These are phyloP conservation scores for Catharus ustulatus DNA, from an alignment of 2,797 vertebrate genomes.

Conservation along the genomic window DNA sequence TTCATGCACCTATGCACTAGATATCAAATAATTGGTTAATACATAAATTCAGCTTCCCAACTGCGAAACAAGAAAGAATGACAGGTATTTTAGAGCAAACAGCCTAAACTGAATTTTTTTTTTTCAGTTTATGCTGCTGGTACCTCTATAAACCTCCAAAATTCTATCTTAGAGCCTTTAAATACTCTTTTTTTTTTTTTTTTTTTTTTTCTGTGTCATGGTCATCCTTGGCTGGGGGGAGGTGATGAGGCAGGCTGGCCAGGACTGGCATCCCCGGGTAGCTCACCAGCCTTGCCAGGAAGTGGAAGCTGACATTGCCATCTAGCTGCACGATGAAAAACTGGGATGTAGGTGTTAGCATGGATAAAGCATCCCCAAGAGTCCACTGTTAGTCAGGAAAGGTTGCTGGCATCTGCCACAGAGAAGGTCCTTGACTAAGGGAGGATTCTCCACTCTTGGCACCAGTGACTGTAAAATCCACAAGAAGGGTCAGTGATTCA, in stretches of 20 bases:
- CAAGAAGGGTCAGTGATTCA: neutral
- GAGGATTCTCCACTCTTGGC: neutral
- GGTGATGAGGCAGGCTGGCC: neutral
- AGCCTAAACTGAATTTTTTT: neutral
- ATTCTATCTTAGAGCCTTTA: neutral
- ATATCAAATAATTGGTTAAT: neutral
- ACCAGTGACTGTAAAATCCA: neutral
- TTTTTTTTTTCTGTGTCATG: neutral
- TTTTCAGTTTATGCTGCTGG: neutral
- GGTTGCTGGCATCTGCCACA: neutral
- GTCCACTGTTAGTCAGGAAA: neutral
- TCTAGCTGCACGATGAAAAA: neutral
- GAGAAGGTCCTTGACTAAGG: neutral
- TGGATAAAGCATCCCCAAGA: neutral
- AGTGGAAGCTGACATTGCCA: slow-evolving; percentile 30
- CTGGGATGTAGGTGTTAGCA: neutral
- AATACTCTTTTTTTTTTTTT: neutral
- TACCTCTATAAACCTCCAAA: neutral
- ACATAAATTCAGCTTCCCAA: neutral
- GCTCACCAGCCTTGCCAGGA: neutral
- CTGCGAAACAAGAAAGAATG: neutral
- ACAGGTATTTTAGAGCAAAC: neutral
- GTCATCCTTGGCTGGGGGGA: rapidly evolving
- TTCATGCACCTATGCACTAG: neutral
- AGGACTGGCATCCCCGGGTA: neutral